Conservation (phyloP, 2,888 invertebrate genomes). For the Epistrophe eligans region DNA sequence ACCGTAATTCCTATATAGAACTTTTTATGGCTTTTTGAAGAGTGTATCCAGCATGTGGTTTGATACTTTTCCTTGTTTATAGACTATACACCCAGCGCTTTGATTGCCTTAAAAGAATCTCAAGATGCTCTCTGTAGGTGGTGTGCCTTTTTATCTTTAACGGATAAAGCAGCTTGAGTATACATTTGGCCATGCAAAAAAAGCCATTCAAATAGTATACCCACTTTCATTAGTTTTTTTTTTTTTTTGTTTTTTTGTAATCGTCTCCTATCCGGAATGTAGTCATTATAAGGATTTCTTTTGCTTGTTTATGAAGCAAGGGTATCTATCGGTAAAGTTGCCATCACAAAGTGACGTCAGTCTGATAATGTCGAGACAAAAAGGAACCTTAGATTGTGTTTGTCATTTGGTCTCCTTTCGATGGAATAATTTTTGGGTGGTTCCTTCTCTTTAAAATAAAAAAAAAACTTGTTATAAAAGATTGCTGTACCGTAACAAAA, state of each 20-base stretch:
- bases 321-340: conserved; percentile 13
- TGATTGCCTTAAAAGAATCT: conserved; percentile 63
- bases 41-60: conserved; percentile 25
- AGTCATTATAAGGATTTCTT: conserved; percentile 57
- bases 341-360: conserved; percentile 40
- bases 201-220: conserved; percentile 42
- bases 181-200: conserved; percentile 22
- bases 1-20: conserved; percentile 30
- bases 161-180: conserved; percentile 60
- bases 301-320: conserved; percentile 21
- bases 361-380: conserved; percentile 49
- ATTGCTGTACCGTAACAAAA: neutral
- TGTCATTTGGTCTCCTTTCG: conserved; percentile 16
- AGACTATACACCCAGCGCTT: conserved; percentile 23
- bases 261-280: conserved; percentile 44
- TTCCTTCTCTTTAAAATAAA: neutral
- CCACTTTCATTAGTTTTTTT: conserved; percentile 43
- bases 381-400: conserved; percentile 42
- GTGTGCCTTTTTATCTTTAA: conserved; percentile 36
- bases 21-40: conserved; percentile 43
- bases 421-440: conserved; percentile 10
- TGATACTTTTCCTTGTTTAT: conserved; percentile 7
- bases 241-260: conserved; percentile 23
- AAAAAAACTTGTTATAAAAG: neutral
- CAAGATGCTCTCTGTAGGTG: conserved; percentile 63